Evolutionary conservation across 2,888 invertebrate genomes (phyloP).

Genomic region (Drosophila kuntzei): DNA sequence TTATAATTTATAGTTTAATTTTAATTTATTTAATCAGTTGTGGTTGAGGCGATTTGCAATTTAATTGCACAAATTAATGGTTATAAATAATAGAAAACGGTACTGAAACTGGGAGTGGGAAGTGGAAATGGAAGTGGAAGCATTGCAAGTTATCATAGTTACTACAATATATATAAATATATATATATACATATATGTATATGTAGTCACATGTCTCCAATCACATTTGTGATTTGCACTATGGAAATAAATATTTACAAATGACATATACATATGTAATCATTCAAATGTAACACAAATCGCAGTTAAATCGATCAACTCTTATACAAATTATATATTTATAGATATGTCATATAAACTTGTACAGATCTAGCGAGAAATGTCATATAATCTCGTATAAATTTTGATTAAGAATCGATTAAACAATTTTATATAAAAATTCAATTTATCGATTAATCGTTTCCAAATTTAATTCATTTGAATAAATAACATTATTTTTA

Average conservation of each 20-base stretch:
- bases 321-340: neutral
- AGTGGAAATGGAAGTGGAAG: constrained; percentile 16
- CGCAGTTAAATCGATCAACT: constrained; percentile 1
- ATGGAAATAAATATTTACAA: neutral
- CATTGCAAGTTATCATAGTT: constrained; percentile 8
- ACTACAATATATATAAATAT: too few species aligned
- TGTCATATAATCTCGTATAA: neutral
- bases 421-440: neutral
- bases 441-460: neutral
- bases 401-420: neutral
- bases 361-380: neutral
- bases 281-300: constrained; percentile 10
- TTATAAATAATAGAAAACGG: constrained; percentile 56
- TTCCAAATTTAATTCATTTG: too few species aligned
- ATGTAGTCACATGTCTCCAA: constrained; percentile 40
- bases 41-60: constrained; percentile 57
- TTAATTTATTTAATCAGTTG: constrained; percentile 67
- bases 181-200: too few species aligned
- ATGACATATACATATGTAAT: neutral
- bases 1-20: constrained; percentile 48
- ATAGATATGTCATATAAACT: neutral
- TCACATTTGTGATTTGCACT: constrained; percentile 11
- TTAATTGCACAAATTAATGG: constrained; percentile 73
- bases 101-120: constrained; percentile 6
- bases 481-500: too few species aligned